A percentile compares a stretch with the other conserved stretches of the same genome.
These are phyloP conservation scores for Procambarus virginalis DNA, from an alignment of 1,140 invertebrate species.

Conservation along the genomic window DNA sequence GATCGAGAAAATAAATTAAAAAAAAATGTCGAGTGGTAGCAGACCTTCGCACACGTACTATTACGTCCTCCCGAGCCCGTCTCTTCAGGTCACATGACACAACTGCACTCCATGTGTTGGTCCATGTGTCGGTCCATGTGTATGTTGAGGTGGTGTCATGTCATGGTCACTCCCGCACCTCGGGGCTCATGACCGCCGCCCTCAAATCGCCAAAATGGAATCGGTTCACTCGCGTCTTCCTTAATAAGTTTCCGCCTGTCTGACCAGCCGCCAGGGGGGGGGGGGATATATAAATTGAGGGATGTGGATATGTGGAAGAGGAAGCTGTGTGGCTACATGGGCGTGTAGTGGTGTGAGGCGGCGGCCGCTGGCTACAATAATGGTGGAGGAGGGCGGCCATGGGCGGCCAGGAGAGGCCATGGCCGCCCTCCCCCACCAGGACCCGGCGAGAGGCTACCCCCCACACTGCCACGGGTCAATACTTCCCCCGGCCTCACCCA, in stretches of 20 bases:
- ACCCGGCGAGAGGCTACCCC: conserved; percentile 22
- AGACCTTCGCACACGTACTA: not conserved
- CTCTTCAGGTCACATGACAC: not conserved
- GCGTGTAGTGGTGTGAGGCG: not conserved
- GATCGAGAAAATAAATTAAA: not conserved
- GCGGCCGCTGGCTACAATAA: not conserved
- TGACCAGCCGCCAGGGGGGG: not conserved
- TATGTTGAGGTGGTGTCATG: not conserved
- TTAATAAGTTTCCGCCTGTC: not conserved
- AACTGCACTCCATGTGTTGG: not conserved
- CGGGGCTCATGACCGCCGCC: too few species aligned
- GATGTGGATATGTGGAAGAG: not conserved
- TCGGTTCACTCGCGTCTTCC: too few species aligned
- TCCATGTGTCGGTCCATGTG: not conserved
- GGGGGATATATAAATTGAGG: too few species aligned
- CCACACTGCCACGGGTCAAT: not conserved
- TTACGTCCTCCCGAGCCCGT: not conserved
- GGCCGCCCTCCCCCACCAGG: not conserved
- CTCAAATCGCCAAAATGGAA: too few species aligned
- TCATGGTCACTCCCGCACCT: not conserved
- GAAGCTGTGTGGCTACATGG: not conserved
- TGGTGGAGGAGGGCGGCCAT: not conserved
- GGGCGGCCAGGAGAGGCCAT: not conserved
- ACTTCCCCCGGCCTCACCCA: not conserved
- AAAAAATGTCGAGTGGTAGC: not conserved